Conservation (phyloP, 37 sponge, comb jelly and placozoan species). For the Diacarnus erythraeanus region DNA sequence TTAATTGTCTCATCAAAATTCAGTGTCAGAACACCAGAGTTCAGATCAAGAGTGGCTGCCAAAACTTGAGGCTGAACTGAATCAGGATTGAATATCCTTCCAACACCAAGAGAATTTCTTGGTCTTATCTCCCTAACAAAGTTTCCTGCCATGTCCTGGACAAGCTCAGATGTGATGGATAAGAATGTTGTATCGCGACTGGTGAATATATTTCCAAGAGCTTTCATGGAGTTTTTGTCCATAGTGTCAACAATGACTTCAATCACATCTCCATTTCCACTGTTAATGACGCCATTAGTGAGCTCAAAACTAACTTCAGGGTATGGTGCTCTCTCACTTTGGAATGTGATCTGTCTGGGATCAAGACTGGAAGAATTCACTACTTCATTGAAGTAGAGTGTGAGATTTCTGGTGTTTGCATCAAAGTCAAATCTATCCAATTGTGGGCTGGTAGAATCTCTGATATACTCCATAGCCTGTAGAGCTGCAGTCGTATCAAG, state of each 20-base stretch:
- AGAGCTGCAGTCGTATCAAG: slow-evolving; percentile 25
- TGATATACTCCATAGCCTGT: slow-evolving; percentile 30
- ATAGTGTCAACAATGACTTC: slow-evolving; percentile 29
- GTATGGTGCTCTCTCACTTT: slow-evolving; percentile 41
- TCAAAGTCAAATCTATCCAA: slow-evolving; percentile 67
- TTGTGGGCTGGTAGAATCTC: slow-evolving; percentile 66
- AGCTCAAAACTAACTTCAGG: slow-evolving; percentile 49
- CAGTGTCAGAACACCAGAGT: slow-evolving; percentile 57
- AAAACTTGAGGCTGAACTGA: slow-evolving; percentile 41
- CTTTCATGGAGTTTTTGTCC: slow-evolving; percentile 65
- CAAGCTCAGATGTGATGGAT: slow-evolving; percentile 69
- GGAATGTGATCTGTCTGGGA: slow-evolving; percentile 61
- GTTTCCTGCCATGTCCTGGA: slow-evolving; percentile 79
- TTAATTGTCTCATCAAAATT: slow-evolving; percentile 72
- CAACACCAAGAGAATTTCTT: slow-evolving; percentile 46
- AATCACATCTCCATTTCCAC: slow-evolving; percentile 22
- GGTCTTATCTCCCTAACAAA: slow-evolving; percentile 62
- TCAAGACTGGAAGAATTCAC: slow-evolving; percentile 66
- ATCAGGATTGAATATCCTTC: slow-evolving; percentile 42
- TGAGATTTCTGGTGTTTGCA: slow-evolving; percentile 45
- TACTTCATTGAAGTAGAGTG: slow-evolving; percentile 72
- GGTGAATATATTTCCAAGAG: slow-evolving; percentile 59
- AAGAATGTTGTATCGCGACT: slow-evolving; percentile 66
- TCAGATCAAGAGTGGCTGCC: slow-evolving; percentile 52
- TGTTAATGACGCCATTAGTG: slow-evolving; percentile 14